Evolutionary conservation across 2,113 vertebrate genomes (phyloP).

Genomic region (Chamaea fasciata): DNA sequence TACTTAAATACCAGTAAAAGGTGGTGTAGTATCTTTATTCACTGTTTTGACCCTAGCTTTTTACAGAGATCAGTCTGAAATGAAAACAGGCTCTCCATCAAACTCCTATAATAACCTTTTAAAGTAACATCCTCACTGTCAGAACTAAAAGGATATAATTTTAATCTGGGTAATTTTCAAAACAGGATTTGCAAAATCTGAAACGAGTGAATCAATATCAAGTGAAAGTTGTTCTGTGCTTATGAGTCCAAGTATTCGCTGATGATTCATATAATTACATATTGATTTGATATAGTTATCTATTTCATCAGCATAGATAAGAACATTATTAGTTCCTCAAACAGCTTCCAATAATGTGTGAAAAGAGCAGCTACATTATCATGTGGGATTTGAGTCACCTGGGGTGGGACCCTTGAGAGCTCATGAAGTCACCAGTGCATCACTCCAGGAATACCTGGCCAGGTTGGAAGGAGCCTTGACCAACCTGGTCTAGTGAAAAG

Average conservation of each 20-base stretch:
- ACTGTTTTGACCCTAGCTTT: not conserved
- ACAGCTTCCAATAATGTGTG: not conserved
- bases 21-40: not conserved
- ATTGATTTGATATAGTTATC: not conserved
- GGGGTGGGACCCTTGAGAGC: not conserved
- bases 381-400: not conserved
- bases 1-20: not conserved
- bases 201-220: not conserved
- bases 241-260: not conserved
- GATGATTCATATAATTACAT: not conserved
- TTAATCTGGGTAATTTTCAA: not conserved
- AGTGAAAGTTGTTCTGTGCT: not conserved
- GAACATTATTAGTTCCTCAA: not conserved
- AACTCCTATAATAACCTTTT: not conserved
- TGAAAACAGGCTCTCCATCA: not conserved
- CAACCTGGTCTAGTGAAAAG: not conserved
- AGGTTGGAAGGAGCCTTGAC: not conserved
- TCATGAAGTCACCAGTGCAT: not conserved
- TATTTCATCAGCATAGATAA: not conserved
- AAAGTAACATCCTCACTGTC: not conserved
- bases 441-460: fast-evolving
- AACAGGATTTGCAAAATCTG: not conserved
- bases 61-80: not conserved
- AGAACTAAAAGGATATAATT: not conserved
- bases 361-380: not conserved